Evolutionary conservation across 2,888 invertebrate genomes (phyloP).

Genomic region (Neoaliturus tenellus): DNA sequence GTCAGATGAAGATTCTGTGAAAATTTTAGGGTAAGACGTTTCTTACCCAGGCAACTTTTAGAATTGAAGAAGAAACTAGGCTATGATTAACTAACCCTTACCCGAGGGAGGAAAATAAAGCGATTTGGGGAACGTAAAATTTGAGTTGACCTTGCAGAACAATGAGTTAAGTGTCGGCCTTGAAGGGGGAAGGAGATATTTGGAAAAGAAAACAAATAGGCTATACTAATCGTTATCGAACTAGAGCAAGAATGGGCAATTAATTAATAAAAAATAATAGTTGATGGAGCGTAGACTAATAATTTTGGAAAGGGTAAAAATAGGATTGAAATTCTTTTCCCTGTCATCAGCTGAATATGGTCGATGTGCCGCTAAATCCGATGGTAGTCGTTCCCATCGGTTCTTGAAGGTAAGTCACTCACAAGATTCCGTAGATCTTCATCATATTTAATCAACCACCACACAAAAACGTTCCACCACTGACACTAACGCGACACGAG

Average conservation of each 20-base stretch:
- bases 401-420: constrained; percentile 28
- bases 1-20: constrained; percentile 1
- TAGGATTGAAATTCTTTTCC: constrained; percentile 51
- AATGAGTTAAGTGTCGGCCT: neutral
- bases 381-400: constrained; percentile 12
- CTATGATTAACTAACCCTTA: neutral
- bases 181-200: neutral
- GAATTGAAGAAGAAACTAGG: neutral
- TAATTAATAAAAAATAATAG: neutral
- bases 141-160: neutral
- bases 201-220: neutral
- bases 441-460: constrained; percentile 51
- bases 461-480: constrained; percentile 57
- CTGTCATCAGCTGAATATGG: constrained; percentile 52
- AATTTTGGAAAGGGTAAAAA: constrained; percentile 51
- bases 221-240: neutral
- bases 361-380: constrained; percentile 16
- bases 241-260: neutral
- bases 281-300: constrained; percentile 19
- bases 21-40: neutral
- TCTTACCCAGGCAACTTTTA: neutral
- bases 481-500: constrained; percentile 53
- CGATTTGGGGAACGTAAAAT: neutral
- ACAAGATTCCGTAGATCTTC: neutral
- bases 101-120: neutral